Evolutionary conservation across 2,113 vertebrate genomes (phyloP).

Genomic region (Saiga tatarica): DNA sequence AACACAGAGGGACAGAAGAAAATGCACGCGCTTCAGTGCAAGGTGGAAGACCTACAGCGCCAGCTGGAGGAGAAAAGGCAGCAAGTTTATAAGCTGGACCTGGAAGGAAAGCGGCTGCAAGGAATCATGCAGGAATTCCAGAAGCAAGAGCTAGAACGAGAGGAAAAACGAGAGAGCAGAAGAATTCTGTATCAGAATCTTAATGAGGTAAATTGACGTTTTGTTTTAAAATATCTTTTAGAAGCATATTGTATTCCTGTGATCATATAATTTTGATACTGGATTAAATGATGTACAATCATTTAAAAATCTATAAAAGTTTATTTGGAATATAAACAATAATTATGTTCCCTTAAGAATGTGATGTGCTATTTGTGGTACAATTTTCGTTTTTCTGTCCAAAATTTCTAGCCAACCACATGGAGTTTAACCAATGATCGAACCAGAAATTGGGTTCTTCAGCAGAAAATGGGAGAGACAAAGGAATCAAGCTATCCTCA

Average conservation of each 20-base stretch:
- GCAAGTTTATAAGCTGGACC: conserved; percentile 83
- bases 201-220: conserved; percentile 75
- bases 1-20: conserved; percentile 83
- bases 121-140: conserved; percentile 83
- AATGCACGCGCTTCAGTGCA: conserved; percentile 82
- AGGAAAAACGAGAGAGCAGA: conserved; percentile 56
- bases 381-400: conserved; percentile 29
- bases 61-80: conserved; percentile 87
- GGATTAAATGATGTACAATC: background rate
- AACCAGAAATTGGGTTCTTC: conserved; percentile 90
- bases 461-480: conserved; percentile 84
- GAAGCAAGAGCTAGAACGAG: conserved; percentile 75
- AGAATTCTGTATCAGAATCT: conserved; percentile 73
- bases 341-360: conserved; percentile 1
- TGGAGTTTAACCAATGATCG: conserved; percentile 81
- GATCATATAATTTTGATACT: background rate
- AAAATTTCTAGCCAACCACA: conserved; percentile 68
- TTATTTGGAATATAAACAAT: background rate
- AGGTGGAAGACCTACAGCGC: conserved; percentile 83
- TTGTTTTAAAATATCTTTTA: conserved; percentile 18
- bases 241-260: background rate
- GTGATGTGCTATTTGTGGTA: background rate
- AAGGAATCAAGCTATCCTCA: conserved; percentile 71
- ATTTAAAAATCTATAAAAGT: background rate
- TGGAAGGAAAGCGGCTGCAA: conserved; percentile 86